Evolutionary conservation across 2,113 vertebrate genomes (phyloP), one percentile per base, ranked within the genome.

Genomic region (Cheirogaleus medius): DNA sequence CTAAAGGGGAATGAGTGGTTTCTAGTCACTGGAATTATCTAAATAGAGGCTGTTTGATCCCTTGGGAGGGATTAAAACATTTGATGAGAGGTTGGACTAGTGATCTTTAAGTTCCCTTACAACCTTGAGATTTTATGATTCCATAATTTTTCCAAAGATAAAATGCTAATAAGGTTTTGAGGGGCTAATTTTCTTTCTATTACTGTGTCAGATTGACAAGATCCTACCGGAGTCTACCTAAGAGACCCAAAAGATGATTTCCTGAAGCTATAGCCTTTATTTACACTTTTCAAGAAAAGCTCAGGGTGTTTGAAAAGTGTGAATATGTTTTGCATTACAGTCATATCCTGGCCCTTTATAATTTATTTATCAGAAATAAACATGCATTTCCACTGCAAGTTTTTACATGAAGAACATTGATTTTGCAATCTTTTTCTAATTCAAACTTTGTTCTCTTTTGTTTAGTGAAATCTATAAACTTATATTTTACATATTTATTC

Each of bases 31-130:
- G 42, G n/a, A 44, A 54, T 88, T 34, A 77, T 54, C 44, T 86
- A 83, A 78, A 52, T 69, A 88, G 73, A 76, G 71, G 42, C 23
- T 54, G 9, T 89, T 93, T 66, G 66, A 66, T 85, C 34, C 73
- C 73, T 63, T 92, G 88, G 42, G 49, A 89, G 15, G 54, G 37
- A 76, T 44, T 27, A 12, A 86, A 94, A 68, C 52, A 63, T 42
- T 42, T 60, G 66, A 92, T 89, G 21, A 92, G 27, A 92, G 73
- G 34, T 10, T 89, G 18, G 18, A 58, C 29, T 85, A 89, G 27
- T 18, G 49, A 92, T 86, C 58, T 95, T 91, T 91, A 89, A 60
- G 17, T 91, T 96, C 39, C 32, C n/a, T 81, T 84, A 81, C 92
- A 78, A 42, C 32, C 17, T 78, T 88, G 20, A 90, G 37, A 87